These are phyloP conservation scores for Sipunculus nudus DNA, from an alignment of 2,888 invertebrate genomes.

Conservation along the genomic window DNA sequence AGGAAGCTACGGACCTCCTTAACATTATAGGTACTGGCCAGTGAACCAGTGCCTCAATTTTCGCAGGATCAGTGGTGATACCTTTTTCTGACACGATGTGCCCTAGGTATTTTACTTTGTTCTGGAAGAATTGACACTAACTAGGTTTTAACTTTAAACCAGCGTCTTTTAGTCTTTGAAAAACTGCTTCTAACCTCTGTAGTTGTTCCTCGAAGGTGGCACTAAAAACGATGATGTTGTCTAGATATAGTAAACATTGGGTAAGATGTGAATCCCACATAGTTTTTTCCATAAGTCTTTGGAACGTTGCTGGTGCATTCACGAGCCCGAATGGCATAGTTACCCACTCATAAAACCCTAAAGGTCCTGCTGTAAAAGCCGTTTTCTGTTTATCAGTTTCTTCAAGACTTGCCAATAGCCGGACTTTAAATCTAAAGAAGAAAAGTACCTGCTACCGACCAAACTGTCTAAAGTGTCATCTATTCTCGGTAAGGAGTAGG, in stretches of 20 bases:
- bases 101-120: neutral
- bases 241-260: too few species aligned
- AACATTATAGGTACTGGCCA: too few species aligned
- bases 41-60: too few species aligned
- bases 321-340: too few species aligned
- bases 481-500: neutral
- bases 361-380: too few species aligned
- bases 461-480: constrained; percentile 1
- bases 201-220: neutral
- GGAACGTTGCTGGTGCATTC: too few species aligned
- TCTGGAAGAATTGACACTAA: neutral
- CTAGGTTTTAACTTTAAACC: neutral
- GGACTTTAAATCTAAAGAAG: neutral
- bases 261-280: too few species aligned
- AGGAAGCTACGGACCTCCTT: too few species aligned
- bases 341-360: too few species aligned
- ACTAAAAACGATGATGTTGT: too few species aligned
- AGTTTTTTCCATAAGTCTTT: too few species aligned
- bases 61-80: neutral
- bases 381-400: too few species aligned
- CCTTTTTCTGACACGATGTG: neutral
- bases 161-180: neutral
- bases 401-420: neutral
- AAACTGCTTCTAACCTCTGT: neutral
- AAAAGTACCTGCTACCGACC: neutral